A percentile compares a stretch with the other conserved stretches of the same genome.
phyloP scores from a whole-genome alignment of 1,140 invertebrate genomes.

The Triops cancriformis region DNA sequence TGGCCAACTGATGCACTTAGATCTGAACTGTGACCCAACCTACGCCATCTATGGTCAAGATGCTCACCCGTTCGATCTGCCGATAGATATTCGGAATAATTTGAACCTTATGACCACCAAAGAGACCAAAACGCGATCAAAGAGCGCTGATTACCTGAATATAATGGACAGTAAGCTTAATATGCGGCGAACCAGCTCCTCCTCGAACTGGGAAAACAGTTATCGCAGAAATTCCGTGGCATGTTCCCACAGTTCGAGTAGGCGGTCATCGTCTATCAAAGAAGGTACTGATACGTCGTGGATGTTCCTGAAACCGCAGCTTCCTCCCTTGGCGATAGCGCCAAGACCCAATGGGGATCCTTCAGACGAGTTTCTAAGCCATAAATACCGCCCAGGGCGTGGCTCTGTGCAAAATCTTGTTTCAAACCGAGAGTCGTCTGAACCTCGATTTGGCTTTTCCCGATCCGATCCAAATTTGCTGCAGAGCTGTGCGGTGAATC shows the following conservation, averaged over 20 bases:
- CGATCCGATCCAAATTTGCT: neutral
- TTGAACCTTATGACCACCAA: slow-evolving; percentile 6
- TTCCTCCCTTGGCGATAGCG: neutral
- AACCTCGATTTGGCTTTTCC: neutral
- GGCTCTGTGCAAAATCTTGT: neutral
- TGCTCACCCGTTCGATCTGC: neutral
- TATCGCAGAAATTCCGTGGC: neutral
- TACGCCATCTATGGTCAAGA: slow-evolving; percentile 1
- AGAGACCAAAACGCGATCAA: neutral
- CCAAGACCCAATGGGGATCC: neutral
- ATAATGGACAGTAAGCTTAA: neutral
- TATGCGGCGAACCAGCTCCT: neutral
- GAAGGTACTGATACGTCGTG: slow-evolving; percentile 27
- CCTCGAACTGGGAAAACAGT: neutral
- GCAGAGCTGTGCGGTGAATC: neutral
- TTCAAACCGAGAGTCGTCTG: neutral
- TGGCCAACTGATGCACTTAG: slow-evolving; percentile 18
- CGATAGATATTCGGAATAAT: neutral
- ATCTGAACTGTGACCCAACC: neutral
- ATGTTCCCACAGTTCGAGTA: neutral
- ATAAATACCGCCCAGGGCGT: neutral
- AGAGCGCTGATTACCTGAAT: neutral
- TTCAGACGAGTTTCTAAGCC: neutral
- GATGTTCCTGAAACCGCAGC: slow-evolving; percentile 19
- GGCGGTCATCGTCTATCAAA: slow-evolving; percentile 14